A percentile compares a stretch with the other conserved stretches of the same genome.
phyloP scores from a whole-genome alignment of 1,140 invertebrate species.

The Dreissena polymorpha region DNA sequence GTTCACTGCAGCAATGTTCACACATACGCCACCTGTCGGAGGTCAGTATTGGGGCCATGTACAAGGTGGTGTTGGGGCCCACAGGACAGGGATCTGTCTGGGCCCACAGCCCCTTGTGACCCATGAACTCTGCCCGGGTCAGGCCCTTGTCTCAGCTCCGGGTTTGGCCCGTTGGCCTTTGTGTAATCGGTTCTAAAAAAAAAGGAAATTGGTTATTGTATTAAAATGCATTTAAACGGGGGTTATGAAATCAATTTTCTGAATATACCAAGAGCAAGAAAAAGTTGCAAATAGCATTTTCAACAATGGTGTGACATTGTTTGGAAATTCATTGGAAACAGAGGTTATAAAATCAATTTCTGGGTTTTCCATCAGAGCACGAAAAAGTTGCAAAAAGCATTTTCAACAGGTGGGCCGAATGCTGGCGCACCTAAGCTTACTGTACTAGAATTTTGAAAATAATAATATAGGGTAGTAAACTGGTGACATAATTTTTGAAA shows the following conservation, averaged over 20 bases:
- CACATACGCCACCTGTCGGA: background rate
- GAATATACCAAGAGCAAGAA: background rate
- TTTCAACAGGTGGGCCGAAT: background rate
- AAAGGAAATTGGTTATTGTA: background rate
- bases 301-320: too few species aligned
- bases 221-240: background rate
- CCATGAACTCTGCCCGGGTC: slow-evolving; percentile 39
- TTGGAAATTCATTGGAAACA: too few species aligned
- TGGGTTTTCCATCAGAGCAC: too few species aligned
- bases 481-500: too few species aligned
- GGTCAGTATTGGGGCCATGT: slow-evolving; percentile 15
- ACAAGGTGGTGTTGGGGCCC: slow-evolving; percentile 28
- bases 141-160: slow-evolving; percentile 35
- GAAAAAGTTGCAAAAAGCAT: too few species aligned
- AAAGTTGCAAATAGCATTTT: too few species aligned
- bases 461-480: too few species aligned
- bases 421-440: too few species aligned
- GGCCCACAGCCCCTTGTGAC: slow-evolving; percentile 45
- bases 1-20: background rate
- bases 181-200: slow-evolving; percentile 43
- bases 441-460: too few species aligned
- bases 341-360: too few species aligned
- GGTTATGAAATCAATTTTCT: background rate
- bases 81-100: slow-evolving; percentile 41
- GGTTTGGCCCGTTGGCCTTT: slow-evolving; percentile 43